Evolutionary conservation across 1,140 invertebrate genomes (phyloP).

Genomic region (Pinna nobilis): DNA sequence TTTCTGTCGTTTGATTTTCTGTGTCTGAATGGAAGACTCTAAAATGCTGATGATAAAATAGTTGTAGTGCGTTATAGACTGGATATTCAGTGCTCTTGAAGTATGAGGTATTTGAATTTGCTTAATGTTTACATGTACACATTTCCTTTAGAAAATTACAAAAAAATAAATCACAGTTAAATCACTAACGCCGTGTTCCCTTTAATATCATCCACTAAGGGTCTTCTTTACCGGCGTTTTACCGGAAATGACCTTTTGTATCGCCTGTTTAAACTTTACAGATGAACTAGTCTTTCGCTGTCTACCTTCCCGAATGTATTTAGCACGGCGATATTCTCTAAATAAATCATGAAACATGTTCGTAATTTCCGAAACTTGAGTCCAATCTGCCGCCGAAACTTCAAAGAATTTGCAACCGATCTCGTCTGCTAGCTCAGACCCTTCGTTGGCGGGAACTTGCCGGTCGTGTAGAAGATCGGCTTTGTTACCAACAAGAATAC

Average conservation of each 20-base stretch:
- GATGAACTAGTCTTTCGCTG: constrained; percentile 64
- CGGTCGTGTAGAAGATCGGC: constrained; percentile 93
- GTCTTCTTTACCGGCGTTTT: constrained; percentile 49
- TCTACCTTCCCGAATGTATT: constrained; percentile 50
- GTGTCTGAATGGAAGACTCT: no score
- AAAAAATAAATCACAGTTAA: no score
- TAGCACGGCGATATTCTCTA: constrained; percentile 40
- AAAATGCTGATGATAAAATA: no score
- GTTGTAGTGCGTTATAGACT: no score
- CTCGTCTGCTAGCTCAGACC: constrained; percentile 82
- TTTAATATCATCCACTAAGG: constrained; percentile 38
- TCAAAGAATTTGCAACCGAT: constrained; percentile 89
- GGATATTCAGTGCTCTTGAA: no score
- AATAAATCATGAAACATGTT: constrained; percentile 59
- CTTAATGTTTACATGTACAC: no score
- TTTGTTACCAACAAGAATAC: constrained; percentile 91
- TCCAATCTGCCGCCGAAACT: constrained; percentile 80
- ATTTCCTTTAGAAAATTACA: no score
- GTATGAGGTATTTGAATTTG: no score
- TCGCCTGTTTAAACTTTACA: constrained; percentile 63
- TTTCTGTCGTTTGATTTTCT: no score
- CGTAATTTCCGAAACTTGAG: constrained; percentile 51
- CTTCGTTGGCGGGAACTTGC: constrained; percentile 89
- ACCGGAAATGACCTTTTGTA: constrained; percentile 68
- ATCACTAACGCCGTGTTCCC: no score